These are phyloP conservation scores for Paratilapia polleni DNA, from an alignment of 2,113 vertebrate genomes.

Conservation along the genomic window DNA sequence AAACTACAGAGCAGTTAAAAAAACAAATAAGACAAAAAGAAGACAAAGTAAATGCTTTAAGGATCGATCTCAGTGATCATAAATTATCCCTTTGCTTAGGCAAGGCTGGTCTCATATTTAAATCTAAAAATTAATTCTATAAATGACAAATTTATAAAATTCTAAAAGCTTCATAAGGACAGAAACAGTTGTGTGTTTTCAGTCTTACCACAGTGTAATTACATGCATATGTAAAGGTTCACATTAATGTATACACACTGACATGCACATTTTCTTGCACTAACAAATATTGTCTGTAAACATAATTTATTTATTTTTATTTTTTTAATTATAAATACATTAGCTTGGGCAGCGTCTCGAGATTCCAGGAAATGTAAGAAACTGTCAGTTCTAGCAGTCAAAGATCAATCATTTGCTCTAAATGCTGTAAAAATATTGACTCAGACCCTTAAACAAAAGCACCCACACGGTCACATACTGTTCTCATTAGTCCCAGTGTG, in stretches of 20 bases:
- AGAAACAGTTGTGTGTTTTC: neutral
- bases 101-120: no score
- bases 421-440: neutral
- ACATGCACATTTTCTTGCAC: neutral
- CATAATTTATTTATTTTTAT: neutral
- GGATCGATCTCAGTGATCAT: neutral
- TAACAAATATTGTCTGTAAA: neutral
- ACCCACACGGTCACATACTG: neutral
- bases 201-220: neutral
- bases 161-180: neutral
- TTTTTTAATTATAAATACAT: neutral
- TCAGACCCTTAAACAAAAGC: neutral
- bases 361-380: neutral
- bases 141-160: neutral
- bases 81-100: no score
- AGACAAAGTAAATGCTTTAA: neutral
- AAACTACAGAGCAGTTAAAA: neutral
- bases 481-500: neutral
- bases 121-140: no score
- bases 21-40: no score
- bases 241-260: neutral
- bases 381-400: neutral
- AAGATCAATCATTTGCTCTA: neutral
- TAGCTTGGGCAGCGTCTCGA: neutral
- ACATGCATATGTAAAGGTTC: neutral